Conservation (phyloP, 2,113 vertebrate genomes). For the Otus sunia region DNA sequence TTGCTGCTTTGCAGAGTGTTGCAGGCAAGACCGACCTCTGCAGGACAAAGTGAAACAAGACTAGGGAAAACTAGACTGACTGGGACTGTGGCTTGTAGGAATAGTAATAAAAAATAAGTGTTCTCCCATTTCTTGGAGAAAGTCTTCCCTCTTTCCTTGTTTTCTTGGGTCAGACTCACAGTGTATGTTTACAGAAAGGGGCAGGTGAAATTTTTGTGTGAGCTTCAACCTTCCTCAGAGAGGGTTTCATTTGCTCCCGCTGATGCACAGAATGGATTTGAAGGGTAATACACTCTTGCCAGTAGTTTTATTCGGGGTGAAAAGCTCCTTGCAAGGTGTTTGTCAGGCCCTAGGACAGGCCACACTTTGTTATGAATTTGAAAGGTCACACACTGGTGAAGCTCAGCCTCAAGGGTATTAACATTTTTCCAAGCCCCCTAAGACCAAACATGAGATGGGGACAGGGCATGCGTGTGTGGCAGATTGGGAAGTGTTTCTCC, state of each 20-base stretch:
- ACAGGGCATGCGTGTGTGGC: not conserved
- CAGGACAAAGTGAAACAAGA: constrained; percentile 44
- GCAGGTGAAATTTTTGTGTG: not conserved
- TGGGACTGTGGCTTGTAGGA: not conserved
- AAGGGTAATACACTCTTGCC: not conserved
- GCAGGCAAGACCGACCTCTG: constrained; percentile 75
- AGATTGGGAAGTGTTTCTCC: not conserved
- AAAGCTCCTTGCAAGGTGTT: not conserved
- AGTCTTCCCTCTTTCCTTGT: not conserved
- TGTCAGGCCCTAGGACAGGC: not conserved
- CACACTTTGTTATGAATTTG: not conserved
- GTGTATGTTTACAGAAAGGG: not conserved
- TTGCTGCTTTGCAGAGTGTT: not conserved
- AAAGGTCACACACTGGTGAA: not conserved
- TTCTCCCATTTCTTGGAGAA: not conserved
- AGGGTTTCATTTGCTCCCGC: not conserved
- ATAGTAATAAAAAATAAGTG: not conserved
- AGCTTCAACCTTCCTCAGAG: not conserved
- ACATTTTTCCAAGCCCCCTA: not conserved
- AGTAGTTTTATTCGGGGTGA: not conserved
- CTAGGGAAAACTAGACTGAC: not conserved
- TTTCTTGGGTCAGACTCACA: not conserved
- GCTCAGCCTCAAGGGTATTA: not conserved
- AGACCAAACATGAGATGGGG: not conserved
- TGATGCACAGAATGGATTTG: not conserved